phyloP scores from a whole-genome alignment of 2,797 vertebrate genomes.

The Anguilla anguilla region DNA sequence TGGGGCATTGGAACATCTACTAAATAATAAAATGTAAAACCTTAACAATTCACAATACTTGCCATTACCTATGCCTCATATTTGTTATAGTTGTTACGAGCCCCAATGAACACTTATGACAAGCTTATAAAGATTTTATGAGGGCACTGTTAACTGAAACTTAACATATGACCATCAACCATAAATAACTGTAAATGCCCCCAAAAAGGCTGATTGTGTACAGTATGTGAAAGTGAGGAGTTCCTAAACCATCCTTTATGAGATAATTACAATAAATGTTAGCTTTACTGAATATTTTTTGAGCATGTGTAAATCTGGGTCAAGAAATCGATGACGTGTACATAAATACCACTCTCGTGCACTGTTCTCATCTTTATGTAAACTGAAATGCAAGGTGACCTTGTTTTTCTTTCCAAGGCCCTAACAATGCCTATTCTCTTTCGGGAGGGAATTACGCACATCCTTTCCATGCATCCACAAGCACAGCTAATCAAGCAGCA shows the following conservation, averaged over 20 bases:
- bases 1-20: neutral
- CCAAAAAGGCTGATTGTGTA: neutral
- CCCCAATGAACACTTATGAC: neutral
- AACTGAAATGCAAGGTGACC: neutral
- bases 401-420: neutral
- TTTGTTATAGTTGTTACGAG: neutral
- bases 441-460: neutral
- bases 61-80: no score
- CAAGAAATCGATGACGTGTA: neutral
- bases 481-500: constrained; percentile 30
- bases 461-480: constrained; percentile 10
- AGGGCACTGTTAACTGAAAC: no score
- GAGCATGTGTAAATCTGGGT: neutral
- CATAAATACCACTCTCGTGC: neutral
- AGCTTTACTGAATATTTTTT: neutral
- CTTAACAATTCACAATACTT: no score
- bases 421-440: neutral
- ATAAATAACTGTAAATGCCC: neutral
- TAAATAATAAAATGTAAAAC: no score
- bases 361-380: neutral
- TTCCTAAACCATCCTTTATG: neutral
- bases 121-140: no score
- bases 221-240: neutral
- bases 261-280: neutral
- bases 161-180: neutral